Evolutionary conservation across 2,797 vertebrate species (phyloP).

Genomic region (Megalops cyprinoides): DNA sequence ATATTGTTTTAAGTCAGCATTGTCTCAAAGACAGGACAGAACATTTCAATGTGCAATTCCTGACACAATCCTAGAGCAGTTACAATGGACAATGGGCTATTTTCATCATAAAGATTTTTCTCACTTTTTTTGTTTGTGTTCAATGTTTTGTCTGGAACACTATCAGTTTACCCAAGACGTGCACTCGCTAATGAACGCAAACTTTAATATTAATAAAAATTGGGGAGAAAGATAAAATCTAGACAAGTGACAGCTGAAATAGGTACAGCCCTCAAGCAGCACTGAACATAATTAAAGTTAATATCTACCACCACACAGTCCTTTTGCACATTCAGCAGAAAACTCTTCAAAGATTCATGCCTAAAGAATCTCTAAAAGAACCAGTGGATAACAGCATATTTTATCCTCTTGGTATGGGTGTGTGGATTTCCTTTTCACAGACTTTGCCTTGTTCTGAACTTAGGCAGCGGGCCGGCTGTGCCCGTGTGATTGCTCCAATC

Average conservation of each 20-base stretch:
- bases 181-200: background rate
- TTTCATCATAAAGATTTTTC: background rate
- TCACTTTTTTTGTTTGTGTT: too few relatives aligned
- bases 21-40: conserved; percentile 19
- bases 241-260: background rate
- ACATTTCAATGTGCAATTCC: too few relatives aligned
- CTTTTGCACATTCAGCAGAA: conserved; percentile 49
- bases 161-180: background rate
- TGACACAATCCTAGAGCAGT: background rate
- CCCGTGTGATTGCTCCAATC: background rate
- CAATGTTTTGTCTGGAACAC: background rate
- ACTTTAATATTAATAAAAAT: background rate
- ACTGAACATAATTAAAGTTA: conserved; percentile 7
- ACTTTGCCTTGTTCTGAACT: background rate
- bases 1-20: conserved; percentile 74
- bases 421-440: background rate
- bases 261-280: background rate
- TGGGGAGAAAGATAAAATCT: background rate
- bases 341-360: conserved; percentile 60
- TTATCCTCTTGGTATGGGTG: background rate
- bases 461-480: background rate
- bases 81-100: background rate
- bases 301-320: conserved; percentile 1
- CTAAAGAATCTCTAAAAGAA: conserved; percentile 50
- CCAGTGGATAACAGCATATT: conserved; percentile 4